These are phyloP conservation scores for Lacerta agilis DNA, from an alignment of 2,797 vertebrate species.

Conservation along the genomic window DNA sequence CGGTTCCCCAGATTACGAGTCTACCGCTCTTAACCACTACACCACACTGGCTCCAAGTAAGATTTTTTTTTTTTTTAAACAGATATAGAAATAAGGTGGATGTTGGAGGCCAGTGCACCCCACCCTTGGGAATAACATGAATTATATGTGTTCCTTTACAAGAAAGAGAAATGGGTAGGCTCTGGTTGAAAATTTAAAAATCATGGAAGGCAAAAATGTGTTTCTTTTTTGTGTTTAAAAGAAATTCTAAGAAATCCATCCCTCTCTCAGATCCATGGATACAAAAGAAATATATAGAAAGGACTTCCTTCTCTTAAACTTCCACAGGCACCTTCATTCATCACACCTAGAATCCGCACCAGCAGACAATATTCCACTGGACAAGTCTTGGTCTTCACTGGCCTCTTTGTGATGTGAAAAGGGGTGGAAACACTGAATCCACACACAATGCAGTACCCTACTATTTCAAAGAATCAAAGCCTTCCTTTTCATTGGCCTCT, in stretches of 20 bases:
- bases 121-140: rapidly evolving
- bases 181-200: constrained; percentile 11
- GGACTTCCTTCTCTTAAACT: rapidly evolving
- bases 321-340: rapidly evolving
- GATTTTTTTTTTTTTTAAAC: no score
- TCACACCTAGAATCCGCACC: rapidly evolving
- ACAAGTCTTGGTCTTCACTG: not conserved
- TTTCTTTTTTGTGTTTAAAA: not conserved
- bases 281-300: constrained; percentile 13
- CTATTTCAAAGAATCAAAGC: not conserved
- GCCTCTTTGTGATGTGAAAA: not conserved
- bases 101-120: no score
- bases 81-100: no score
- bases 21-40: no score
- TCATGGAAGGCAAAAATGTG: not conserved
- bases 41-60: no score
- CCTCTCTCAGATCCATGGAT: not conserved
- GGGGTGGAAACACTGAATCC: not conserved
- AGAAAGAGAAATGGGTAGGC: not conserved
- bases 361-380: not conserved
- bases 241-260: not conserved
- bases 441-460: not conserved
- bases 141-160: rapidly evolving
- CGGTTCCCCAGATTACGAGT: no score
- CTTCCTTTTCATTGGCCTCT: not conserved